Percentiles rank a stretch among this genome's conserved stretches.
phyloP scores from a whole-genome alignment of 2,888 invertebrate species.

The Thera obeliscata region DNA sequence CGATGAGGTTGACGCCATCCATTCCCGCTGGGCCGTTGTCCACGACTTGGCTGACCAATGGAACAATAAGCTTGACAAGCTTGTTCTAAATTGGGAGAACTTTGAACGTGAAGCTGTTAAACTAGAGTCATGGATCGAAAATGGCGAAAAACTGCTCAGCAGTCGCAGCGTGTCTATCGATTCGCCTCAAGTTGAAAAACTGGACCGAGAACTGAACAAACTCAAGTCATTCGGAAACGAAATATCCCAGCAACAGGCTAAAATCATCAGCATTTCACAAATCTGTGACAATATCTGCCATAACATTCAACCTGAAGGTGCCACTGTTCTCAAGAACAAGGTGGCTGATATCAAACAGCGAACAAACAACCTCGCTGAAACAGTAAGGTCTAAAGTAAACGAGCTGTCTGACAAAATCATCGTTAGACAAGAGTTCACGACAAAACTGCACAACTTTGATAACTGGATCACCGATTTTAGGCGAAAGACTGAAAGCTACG shows the following conservation, averaged over 20 bases:
- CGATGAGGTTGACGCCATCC: slow-evolving; percentile 93
- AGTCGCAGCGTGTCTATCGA: slow-evolving; percentile 86
- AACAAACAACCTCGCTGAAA: slow-evolving; percentile 90
- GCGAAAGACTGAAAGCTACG: slow-evolving; percentile 89
- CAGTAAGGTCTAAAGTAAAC: slow-evolving; percentile 90
- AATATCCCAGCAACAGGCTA: slow-evolving; percentile 93
- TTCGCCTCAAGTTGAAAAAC: slow-evolving; percentile 89
- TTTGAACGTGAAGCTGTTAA: slow-evolving; percentile 91
- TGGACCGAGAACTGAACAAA: slow-evolving; percentile 90
- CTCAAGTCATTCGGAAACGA: slow-evolving; percentile 93
- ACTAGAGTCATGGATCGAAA: slow-evolving; percentile 90
- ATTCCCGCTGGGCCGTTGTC: slow-evolving; percentile 93
- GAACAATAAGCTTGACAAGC: slow-evolving; percentile 90
- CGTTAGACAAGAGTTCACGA: slow-evolving; percentile 92
- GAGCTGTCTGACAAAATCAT: slow-evolving; percentile 92
- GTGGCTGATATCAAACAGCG: slow-evolving; percentile 90
- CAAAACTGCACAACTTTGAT: slow-evolving; percentile 90
- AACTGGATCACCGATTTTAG: slow-evolving; percentile 91
- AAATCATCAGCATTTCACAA: slow-evolving; percentile 91
- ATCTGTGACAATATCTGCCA: slow-evolving; percentile 91
- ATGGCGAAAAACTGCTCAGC: slow-evolving; percentile 86
- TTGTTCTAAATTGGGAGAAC: slow-evolving; percentile 91
- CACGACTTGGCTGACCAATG: slow-evolving; percentile 91
- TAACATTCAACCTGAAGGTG: slow-evolving; percentile 91
- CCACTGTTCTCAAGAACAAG: slow-evolving; percentile 87